Percentiles rank a stretch among this genome's conserved stretches.
Evolutionary conservation across 2,888 invertebrate genomes (phyloP).

Genomic region (Drosophila trichaetosa): DNA sequence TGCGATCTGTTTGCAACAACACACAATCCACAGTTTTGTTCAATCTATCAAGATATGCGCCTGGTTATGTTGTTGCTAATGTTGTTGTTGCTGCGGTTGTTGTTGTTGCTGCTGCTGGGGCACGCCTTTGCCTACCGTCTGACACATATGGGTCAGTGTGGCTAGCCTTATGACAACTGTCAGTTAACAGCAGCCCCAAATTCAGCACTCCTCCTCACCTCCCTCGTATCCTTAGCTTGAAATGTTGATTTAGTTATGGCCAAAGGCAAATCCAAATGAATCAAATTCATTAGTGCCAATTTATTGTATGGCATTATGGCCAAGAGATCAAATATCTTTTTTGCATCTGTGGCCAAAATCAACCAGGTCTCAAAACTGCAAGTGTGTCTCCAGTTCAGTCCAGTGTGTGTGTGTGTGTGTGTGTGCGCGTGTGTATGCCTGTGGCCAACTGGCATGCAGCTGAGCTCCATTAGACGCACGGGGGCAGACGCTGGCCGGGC

Average conservation of each 20-base stretch:
- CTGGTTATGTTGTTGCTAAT: slow-evolving; percentile 3
- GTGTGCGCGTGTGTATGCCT: background rate
- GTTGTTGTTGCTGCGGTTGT: background rate
- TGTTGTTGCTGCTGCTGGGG: slow-evolving; percentile 11
- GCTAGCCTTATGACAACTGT: slow-evolving; percentile 56
- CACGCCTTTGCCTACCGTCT: slow-evolving; percentile 48
- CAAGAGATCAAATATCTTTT: slow-evolving; percentile 49
- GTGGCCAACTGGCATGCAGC: slow-evolving; percentile 47
- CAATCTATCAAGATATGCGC: slow-evolving; percentile 24
- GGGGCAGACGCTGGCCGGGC: slow-evolving; percentile 35
- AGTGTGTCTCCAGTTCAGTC: slow-evolving; percentile 13
- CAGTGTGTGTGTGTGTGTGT: background rate
- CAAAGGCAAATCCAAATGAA: slow-evolving; percentile 73
- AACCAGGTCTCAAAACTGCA: slow-evolving; percentile 15
- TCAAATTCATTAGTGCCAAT: slow-evolving; percentile 76
- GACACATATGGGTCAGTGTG: slow-evolving; percentile 59
- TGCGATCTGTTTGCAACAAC: slow-evolving; percentile 14
- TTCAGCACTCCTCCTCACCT: background rate
- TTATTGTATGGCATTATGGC: slow-evolving; percentile 62
- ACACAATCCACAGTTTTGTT: slow-evolving; percentile 22
- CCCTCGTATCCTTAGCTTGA: background rate
- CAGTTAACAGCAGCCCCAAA: slow-evolving; percentile 18
- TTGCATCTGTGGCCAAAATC: slow-evolving; percentile 24
- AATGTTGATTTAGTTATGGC: slow-evolving; percentile 69
- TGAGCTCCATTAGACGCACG: slow-evolving; percentile 37